Conservation (phyloP, 2,113 vertebrate genomes). For the Thymallus thymallus region DNA sequence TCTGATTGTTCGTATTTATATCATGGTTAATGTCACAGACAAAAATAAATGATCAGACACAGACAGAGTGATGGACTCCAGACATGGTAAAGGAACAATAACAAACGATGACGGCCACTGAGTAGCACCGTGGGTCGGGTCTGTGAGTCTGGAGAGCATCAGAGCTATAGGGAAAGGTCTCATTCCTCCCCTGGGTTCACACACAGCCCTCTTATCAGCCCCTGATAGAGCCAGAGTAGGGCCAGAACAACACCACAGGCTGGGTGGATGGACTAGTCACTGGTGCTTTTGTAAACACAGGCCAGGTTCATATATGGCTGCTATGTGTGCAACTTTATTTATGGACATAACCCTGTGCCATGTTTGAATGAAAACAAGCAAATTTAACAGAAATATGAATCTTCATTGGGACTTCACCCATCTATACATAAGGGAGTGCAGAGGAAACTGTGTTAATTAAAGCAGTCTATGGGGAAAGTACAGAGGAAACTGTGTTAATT, state of each 20-base stretch:
- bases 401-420: background rate
- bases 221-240: too few species aligned
- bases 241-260: conserved; percentile 14
- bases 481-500: too few species aligned
- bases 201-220: conserved; percentile 14
- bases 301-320: too few species aligned
- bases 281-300: too few species aligned
- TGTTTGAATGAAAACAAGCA: too few species aligned
- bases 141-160: conserved; percentile 39
- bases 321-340: too few species aligned
- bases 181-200: conserved; percentile 33
- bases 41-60: too few species aligned
- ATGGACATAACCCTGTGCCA: too few species aligned
- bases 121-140: conserved; percentile 18
- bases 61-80: conserved; percentile 3
- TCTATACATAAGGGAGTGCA: conserved; percentile 7
- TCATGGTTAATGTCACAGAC: conserved; percentile 8
- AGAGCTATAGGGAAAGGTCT: conserved; percentile 22
- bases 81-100: conserved; percentile 19
- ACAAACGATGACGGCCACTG: conserved; percentile 34
- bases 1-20: too few species aligned
- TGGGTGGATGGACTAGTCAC: background rate
- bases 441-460: too few species aligned
- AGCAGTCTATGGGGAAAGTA: too few species aligned
- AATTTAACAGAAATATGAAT: too few species aligned